Evolutionary conservation across 2,888 invertebrate species (phyloP).

Genomic region (Agelastica alni): DNA sequence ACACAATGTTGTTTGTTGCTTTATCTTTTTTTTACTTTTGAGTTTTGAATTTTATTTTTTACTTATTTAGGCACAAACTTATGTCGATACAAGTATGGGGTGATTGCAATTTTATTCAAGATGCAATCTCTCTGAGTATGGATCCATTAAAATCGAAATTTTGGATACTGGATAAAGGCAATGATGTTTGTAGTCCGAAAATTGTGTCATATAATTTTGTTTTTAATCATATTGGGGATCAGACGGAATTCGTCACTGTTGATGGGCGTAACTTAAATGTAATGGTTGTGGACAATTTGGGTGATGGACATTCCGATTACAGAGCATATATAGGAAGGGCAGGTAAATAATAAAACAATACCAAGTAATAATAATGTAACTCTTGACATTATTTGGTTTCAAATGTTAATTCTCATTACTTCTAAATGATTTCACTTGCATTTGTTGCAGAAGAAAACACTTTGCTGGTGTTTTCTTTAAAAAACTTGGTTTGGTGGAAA

Average conservation of each 20-base stretch:
- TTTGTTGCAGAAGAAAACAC: conserved; percentile 40
- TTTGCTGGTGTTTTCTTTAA: conserved; percentile 46
- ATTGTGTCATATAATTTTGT: conserved; percentile 54
- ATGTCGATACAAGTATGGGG: conserved; percentile 37
- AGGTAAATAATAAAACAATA: no score
- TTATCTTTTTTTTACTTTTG: no score
- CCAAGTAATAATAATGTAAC: no score
- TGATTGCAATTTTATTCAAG: conserved; percentile 52
- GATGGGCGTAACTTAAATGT: conserved; percentile 43
- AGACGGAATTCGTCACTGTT: conserved; percentile 37
- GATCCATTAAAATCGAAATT: conserved; percentile 53
- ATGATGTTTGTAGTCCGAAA: conserved; percentile 51
- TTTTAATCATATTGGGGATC: conserved; percentile 43
- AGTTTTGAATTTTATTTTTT: no score
- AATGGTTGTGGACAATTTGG: conserved; percentile 49
- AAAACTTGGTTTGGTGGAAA: conserved; percentile 49
- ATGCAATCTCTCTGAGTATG: conserved; percentile 53
- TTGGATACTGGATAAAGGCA: conserved; percentile 58
- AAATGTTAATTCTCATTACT: no score
- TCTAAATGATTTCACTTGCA: no score
- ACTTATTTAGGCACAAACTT: conserved; percentile 33
- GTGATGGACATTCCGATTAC: conserved; percentile 37
- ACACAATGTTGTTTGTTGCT: no score
- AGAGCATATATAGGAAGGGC: conserved; percentile 54
- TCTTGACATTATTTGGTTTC: no score